Conservation (phyloP, 2,797 vertebrate genomes). For the Fistularia tabacaria region DNA sequence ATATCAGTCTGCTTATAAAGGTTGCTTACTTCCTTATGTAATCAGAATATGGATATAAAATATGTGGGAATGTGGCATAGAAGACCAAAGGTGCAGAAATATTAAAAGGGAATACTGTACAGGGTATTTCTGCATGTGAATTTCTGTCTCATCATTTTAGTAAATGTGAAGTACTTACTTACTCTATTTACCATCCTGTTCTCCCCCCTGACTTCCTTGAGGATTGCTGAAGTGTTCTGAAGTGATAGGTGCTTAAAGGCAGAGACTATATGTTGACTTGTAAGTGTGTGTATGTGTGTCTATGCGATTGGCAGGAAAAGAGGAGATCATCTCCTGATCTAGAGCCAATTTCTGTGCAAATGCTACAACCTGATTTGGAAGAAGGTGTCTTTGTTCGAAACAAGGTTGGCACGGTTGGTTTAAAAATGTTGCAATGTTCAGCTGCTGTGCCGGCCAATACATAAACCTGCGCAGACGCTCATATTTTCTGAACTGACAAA, state of each 20-base stretch:
- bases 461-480: conserved; percentile 20
- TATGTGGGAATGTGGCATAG: no score
- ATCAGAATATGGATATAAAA: no score
- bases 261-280: conserved; percentile 15
- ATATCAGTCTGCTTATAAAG: no score
- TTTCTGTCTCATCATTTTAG: conserved; percentile 28
- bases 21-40: no score
- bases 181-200: conserved; percentile 46
- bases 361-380: conserved; percentile 49
- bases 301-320: conserved; percentile 12
- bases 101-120: conserved; percentile 16
- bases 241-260: conserved; percentile 58
- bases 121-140: conserved; percentile 10
- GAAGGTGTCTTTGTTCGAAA: conserved; percentile 34
- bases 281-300: conserved; percentile 27
- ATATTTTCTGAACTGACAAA: conserved; percentile 13
- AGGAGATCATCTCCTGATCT: conserved; percentile 53
- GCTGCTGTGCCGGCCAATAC: conserved; percentile 1
- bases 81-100: conserved; percentile 1
- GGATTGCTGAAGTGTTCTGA: conserved; percentile 42
- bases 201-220: conserved; percentile 36
- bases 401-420: conserved; percentile 22
- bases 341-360: conserved; percentile 73
- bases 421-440: conserved; percentile 20
- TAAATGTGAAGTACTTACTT: conserved; percentile 46